Evolutionary conservation across 2,113 vertebrate species (phyloP), one percentile per base, ranked within the genome.

Genomic region (Cyprinus carpio): DNA sequence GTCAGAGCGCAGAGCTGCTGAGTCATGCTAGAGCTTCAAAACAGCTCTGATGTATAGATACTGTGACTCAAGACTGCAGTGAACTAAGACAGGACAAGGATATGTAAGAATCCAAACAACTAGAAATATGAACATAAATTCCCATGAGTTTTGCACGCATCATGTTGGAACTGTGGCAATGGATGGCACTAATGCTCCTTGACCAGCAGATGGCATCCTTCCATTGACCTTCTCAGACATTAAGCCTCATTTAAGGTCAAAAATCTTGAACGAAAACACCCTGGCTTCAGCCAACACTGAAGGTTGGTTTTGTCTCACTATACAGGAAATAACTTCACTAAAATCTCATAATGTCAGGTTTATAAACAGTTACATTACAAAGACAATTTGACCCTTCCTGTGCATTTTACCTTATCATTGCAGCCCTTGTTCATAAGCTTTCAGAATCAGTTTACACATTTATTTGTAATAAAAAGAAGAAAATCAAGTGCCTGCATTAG

Each of bases 121-220:
- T 60, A 78, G 31, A 78, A 60, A 75, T 49, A 60, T 23, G 31
- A 78, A 78, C 20, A 16, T 37, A 8, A 9, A 1, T 11, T 13
- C 23, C 29, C 10, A 4, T 37, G 29, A 78, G 75, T 6, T 58
- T 54, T 58, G 5, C 23, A 34, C 0, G 34, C 56, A 6, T 75
- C 18, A 40, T 43, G 37, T n/a, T 43, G 69, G 23, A 43, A 43
- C 37, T 25, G 69, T 43, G 23, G 4, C 40, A 25, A 13, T 25
- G 69, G 65, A 54, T 25, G 43, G 79, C 76, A 64, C 34, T 23
- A 34, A 51, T 58, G 9, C 40, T 31, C 74, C 37, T 85, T 46
- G 29, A 40, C 80, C 92, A 92, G 46, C 60, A 84, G 93, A 82
- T 89, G 92, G 90, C 46, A 84, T 86, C 74, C 49, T 46, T 78